Percentiles rank a stretch among this genome's conserved stretches.
phyloP scores from a whole-genome alignment of 2,888 invertebrate species.

The Aspidiotus rigidus region DNA sequence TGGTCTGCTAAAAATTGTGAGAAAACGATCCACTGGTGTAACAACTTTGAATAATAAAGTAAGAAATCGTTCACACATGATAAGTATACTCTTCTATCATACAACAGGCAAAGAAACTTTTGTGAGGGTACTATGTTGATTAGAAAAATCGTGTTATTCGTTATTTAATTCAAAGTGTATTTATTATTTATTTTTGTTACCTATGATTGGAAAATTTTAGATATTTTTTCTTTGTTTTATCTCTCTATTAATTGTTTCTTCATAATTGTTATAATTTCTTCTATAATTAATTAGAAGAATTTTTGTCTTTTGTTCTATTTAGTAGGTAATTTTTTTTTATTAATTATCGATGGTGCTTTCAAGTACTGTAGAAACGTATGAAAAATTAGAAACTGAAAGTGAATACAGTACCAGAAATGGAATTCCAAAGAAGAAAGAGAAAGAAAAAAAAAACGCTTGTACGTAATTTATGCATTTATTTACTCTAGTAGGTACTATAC shows the following conservation, averaged over 20 bases:
- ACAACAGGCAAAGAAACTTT: conserved; percentile 1
- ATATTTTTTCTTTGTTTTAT: conserved; percentile 18
- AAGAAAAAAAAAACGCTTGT: not conserved
- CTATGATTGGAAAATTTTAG: conserved; percentile 25
- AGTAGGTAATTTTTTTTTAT: too few relatives aligned
- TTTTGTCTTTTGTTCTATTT: too few relatives aligned
- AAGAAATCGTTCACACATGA: too few relatives aligned
- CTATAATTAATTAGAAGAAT: not conserved
- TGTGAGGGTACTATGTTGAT: not conserved
- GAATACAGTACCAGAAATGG: not conserved
- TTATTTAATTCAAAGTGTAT: conserved; percentile 24
- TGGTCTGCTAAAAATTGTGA: too few relatives aligned
- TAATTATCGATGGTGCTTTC: conserved; percentile 5
- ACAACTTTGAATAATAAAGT: too few relatives aligned
- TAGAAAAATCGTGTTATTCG: conserved; percentile 28
- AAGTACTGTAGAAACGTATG: not conserved
- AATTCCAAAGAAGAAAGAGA: not conserved
- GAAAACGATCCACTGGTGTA: too few relatives aligned
- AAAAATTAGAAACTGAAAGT: not conserved
- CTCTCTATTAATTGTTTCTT: not conserved
- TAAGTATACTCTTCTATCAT: not conserved
- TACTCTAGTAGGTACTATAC: too few relatives aligned
- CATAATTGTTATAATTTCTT: conserved; percentile 4
- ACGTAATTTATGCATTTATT: too few relatives aligned
- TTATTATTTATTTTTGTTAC: conserved; percentile 29